Conservation (phyloP, 2,113 vertebrate species). For the Motacilla alba region DNA sequence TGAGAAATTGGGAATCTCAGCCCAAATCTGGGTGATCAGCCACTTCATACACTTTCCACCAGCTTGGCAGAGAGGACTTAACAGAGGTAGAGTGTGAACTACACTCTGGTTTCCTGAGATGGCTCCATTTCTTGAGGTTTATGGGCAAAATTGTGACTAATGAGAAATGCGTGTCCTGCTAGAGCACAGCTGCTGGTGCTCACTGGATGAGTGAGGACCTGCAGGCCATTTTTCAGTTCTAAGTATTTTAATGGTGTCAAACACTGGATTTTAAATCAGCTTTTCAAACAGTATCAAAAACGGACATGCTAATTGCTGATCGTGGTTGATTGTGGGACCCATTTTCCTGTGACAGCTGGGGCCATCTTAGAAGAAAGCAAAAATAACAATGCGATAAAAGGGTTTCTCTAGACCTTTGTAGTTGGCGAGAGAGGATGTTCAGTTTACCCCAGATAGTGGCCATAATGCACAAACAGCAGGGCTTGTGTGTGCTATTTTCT, state of each 20-base stretch:
- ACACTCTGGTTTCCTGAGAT: not conserved
- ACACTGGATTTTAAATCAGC: not conserved
- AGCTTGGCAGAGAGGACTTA: not conserved
- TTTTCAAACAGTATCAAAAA: not conserved
- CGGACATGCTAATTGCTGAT: not conserved
- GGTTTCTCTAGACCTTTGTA: not conserved
- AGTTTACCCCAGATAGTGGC: slow-evolving; percentile 19
- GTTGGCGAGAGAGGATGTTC: slow-evolving; percentile 55
- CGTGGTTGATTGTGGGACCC: not conserved
- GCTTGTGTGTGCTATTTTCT: not conserved
- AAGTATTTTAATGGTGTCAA: slow-evolving; percentile 16
- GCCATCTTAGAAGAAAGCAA: not conserved
- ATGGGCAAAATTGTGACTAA: not conserved
- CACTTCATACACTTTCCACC: not conserved
- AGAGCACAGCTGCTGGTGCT: not conserved
- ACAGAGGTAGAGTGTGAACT: not conserved
- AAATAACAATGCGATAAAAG: not conserved
- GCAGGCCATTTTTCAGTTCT: not conserved
- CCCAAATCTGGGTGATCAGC: not conserved
- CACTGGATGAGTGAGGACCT: not conserved
- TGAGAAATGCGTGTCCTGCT: not conserved
- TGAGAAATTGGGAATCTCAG: not conserved
- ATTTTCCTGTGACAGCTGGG: not conserved
- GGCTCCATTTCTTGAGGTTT: not conserved
- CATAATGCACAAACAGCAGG: not conserved